These are phyloP conservation scores for Axis porcinus DNA, from an alignment of 2,113 vertebrate genomes.

Conservation along the genomic window DNA sequence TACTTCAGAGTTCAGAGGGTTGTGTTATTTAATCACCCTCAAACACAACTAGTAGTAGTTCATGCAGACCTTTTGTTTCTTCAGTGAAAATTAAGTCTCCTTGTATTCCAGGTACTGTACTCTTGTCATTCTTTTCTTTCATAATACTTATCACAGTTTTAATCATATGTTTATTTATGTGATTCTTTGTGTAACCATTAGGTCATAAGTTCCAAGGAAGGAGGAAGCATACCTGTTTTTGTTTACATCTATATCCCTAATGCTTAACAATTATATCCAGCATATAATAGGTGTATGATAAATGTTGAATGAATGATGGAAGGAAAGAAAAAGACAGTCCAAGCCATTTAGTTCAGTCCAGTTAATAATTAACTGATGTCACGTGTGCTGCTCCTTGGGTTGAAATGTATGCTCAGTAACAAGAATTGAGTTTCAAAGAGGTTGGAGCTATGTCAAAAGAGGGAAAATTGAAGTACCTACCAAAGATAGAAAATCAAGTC, in stretches of 20 bases:
- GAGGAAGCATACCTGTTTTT: neutral
- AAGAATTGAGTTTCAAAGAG: neutral
- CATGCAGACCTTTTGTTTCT: neutral
- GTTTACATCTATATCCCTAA: neutral
- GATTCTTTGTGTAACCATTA: neutral
- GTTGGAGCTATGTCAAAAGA: too few relatives aligned
- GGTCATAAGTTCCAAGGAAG: neutral
- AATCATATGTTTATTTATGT: neutral
- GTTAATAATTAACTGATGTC: neutral
- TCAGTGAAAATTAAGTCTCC: neutral
- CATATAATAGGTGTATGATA: neutral
- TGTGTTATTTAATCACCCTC: neutral
- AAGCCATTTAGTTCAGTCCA: neutral
- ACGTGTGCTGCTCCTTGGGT: neutral
- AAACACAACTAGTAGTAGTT: neutral
- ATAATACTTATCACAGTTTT: neutral
- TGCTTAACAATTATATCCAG: neutral
- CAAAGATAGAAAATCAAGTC: neutral
- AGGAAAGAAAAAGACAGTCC: neutral
- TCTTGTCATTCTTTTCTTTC: neutral
- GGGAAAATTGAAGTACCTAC: too few relatives aligned
- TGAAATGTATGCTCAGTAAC: neutral
- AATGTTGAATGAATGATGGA: neutral
- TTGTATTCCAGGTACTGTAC: neutral
- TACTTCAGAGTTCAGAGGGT: neutral